phyloP scores from a whole-genome alignment of 2,888 invertebrate genomes.

The Trilocha varians region DNA sequence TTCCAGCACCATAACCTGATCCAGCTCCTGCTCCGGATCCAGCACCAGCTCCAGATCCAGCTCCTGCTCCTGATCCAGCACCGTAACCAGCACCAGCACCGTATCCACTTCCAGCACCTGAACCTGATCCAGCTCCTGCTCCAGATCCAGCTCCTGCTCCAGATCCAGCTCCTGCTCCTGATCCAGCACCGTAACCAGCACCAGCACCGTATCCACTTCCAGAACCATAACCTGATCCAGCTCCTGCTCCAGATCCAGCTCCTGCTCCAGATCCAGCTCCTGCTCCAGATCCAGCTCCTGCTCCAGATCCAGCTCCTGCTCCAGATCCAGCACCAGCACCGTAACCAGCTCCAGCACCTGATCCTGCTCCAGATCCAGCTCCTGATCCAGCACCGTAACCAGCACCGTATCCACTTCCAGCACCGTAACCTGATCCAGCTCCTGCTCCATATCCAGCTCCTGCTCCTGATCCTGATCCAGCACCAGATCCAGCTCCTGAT shows the following conservation, averaged over 20 bases:
- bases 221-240: constrained; percentile 1
- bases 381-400: constrained; percentile 3
- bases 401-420: not conserved
- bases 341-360: constrained; percentile 1
- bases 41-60: constrained; percentile 6
- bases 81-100: constrained; percentile 1
- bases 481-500: too few species aligned
- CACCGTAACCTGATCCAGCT: not conserved
- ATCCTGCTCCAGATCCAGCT: constrained; percentile 5
- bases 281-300: not conserved
- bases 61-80: constrained; percentile 3
- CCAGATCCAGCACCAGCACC: not conserved
- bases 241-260: constrained; percentile 2
- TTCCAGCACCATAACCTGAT: not conserved
- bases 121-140: not conserved
- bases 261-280: not conserved
- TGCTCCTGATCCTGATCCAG: too few species aligned
- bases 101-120: not conserved
- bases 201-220: constrained; percentile 3
- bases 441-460: too few species aligned
- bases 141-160: not conserved
- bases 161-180: constrained; percentile 1
- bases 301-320: not conserved
- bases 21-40: constrained; percentile 2
- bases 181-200: not conserved